Conservation (phyloP, 1,140 invertebrate genomes). For the Sesamia nonagrioides region DNA sequence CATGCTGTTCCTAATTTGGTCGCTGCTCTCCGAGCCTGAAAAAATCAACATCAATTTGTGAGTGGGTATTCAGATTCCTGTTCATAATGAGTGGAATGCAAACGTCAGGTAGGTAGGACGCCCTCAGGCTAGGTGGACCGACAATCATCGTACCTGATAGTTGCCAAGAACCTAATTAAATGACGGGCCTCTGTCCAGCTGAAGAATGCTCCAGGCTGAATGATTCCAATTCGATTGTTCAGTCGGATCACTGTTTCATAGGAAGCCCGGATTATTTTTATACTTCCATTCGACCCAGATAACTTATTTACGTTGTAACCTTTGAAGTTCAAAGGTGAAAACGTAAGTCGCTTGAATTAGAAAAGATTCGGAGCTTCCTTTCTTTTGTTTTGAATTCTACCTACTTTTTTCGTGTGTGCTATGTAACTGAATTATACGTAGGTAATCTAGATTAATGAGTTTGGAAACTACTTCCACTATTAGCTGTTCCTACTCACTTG, state of each 20-base stretch:
- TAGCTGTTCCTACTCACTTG: background rate
- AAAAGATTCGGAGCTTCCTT: background rate
- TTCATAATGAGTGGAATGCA: too few species aligned
- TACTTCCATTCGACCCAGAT: constrained; percentile 26
- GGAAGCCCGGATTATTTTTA: constrained; percentile 12
- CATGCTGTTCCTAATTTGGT: constrained; percentile 91
- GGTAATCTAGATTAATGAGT: background rate
- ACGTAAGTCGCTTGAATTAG: constrained; percentile 13
- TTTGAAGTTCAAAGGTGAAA: constrained; percentile 25
- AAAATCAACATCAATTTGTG: constrained; percentile 48
- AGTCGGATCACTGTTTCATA: background rate
- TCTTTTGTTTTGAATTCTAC: background rate
- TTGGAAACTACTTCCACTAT: background rate
- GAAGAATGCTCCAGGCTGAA: too few species aligned
- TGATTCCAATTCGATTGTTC: background rate
- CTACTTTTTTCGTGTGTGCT: background rate
- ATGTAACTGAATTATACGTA: background rate
- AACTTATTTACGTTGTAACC: constrained; percentile 29
- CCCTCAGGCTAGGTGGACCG: too few species aligned
- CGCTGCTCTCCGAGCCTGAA: constrained; percentile 84
- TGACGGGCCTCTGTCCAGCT: too few species aligned
- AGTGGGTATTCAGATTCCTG: background rate
- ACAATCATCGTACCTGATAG: too few species aligned
- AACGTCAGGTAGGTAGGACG: too few species aligned
- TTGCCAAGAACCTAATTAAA: too few species aligned